A percentile compares a stretch with the other conserved stretches of the same genome.
Evolutionary conservation across 53 echinoderm and acorn worm genomes (phyloP).

Genomic region (Holothuria leucospilota): DNA sequence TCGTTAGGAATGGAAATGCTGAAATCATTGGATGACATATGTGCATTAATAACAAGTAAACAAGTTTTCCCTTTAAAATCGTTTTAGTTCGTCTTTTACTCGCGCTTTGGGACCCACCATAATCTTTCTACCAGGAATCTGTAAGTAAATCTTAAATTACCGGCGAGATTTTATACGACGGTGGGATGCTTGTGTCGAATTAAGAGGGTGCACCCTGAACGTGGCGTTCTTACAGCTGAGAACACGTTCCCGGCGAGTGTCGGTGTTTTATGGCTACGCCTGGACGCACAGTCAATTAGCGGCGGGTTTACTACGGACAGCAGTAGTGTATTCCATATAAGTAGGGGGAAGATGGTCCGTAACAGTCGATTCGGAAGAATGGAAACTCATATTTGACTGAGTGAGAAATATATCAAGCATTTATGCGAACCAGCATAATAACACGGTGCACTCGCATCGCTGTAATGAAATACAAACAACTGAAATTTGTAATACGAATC

Average conservation of each 20-base stretch:
- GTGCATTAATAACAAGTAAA: constrained; percentile 22
- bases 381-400: constrained; percentile 5
- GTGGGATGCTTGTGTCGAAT: constrained; percentile 26
- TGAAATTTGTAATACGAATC: too few relatives aligned
- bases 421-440: neutral
- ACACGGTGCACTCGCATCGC: too few relatives aligned
- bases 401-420: neutral
- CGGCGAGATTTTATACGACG: constrained; percentile 25
- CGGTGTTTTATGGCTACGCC: constrained; percentile 16
- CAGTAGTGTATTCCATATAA: too few relatives aligned
- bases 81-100: neutral
- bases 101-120: constrained; percentile 25
- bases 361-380: neutral
- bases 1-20: neutral
- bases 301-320: constrained; percentile 5
- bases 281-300: constrained; percentile 38
- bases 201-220: constrained; percentile 37
- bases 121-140: constrained; percentile 30
- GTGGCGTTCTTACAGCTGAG: neutral
- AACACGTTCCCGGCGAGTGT: constrained; percentile 12
- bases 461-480: too few relatives aligned
- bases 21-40: constrained; percentile 16
- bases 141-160: constrained; percentile 31
- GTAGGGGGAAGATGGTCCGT: too few relatives aligned
- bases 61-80: neutral